Conservation (phyloP, 2,797 vertebrate species). For the Halcyon badia region DNA sequence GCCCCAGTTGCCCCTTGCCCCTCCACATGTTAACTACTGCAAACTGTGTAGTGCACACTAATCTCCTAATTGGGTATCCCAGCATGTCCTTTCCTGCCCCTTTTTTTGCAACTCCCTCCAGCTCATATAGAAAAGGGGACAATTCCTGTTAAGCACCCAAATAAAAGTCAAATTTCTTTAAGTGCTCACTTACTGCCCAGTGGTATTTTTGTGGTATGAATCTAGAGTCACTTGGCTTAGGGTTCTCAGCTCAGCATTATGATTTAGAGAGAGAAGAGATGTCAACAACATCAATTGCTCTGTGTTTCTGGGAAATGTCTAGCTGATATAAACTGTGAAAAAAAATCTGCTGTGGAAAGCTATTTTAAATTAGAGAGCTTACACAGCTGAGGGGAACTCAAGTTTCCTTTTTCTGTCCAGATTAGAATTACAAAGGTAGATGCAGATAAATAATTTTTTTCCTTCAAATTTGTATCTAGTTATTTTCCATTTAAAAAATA, state of each 20-base stretch:
- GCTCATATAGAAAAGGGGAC: neutral
- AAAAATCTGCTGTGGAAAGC: neutral
- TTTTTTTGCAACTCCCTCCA: neutral
- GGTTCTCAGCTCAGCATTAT: neutral
- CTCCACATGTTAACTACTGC: neutral
- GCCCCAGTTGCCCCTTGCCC: neutral
- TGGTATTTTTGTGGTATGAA: neutral
- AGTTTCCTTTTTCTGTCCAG: neutral
- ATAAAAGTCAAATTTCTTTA: neutral
- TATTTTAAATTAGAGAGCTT: constrained; percentile 18
- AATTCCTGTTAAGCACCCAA: neutral
- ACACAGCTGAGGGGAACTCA: neutral
- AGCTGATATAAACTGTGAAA: neutral
- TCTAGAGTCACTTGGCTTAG: neutral
- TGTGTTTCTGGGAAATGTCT: neutral
- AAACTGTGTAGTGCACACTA: neutral
- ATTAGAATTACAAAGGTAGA: neutral
- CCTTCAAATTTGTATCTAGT: neutral
- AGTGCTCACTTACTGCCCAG: neutral
- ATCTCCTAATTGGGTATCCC: neutral
- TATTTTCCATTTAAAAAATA: constrained; percentile 33
- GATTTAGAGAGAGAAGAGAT: neutral
- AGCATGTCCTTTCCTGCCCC: neutral
- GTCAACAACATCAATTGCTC: neutral
- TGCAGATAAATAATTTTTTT: neutral